Base-by-base conservation (phyloP, 2,888 invertebrate genomes). In the Hyposoter dolosus region DNA sequence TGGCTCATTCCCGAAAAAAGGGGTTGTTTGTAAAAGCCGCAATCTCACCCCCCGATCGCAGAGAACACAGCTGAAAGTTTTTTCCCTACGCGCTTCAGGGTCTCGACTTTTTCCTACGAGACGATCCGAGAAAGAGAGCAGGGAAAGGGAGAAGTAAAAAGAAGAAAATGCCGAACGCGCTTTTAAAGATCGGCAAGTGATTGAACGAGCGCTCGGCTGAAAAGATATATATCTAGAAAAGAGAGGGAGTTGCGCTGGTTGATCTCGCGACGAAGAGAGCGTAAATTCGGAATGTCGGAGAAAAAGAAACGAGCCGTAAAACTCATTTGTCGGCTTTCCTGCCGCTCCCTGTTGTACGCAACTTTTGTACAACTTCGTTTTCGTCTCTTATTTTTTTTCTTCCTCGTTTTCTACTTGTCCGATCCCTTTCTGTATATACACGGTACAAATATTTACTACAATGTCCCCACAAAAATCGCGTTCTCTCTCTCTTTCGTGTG, bases 291-390 rank as follows among this genome's bases (percentile, higher is more conserved):
- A 83, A 85, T 83, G 85, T 80, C 79, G 82, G 85, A 85, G 88
- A 85, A 89, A 89, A 89, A 89, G 90, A 91, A 91, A 88, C 84
- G 88, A 90, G 89, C 89, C 90, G 90, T 92, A 90, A 90, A 91
- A 89, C 87, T 87, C 90, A 89, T 90, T 91, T 89, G 89, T 88
- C 89, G 88, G 88, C 88, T 88, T 89, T 88, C 89, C 84, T 85
- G 83, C 82, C 85, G 85, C 85, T 83, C 85, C 85, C 85, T 79
- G 85, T 85, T 72, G 80, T 85, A 85, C 85, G 83, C 85, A 66
- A 68, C 23, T 56, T 65, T 63, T 47, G 47, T 47, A 80, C 79
- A 60, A 63, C 56, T 45, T 56, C 28, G 45, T 78, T 56, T 56
- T 56, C 56, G 4, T 50, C 50, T 50, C 4, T 10, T 1, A 3